Evolutionary conservation across 2,113 vertebrate genomes (phyloP).

Genomic region (Apeltes quadracus): DNA sequence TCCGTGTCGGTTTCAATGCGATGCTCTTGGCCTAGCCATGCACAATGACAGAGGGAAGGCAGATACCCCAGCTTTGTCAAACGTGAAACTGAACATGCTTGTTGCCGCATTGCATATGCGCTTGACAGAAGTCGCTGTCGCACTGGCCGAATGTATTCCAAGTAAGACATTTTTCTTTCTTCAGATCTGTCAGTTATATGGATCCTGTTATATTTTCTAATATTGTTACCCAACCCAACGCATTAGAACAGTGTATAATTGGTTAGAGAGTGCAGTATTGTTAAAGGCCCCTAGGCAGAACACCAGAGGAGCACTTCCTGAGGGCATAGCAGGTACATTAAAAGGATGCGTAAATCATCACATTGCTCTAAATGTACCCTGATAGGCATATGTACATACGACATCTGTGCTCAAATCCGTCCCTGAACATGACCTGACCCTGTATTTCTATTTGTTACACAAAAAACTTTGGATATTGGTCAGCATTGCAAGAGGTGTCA

Average conservation of each 20-base stretch:
- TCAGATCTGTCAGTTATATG: background rate
- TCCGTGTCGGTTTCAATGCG: background rate
- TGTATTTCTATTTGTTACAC: background rate
- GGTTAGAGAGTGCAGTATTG: slow-evolving; percentile 36
- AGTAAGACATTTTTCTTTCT: slow-evolving; percentile 6
- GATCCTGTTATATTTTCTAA: slow-evolving; percentile 13
- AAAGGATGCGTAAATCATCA: slow-evolving; percentile 25
- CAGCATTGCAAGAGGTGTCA: slow-evolving; percentile 5
- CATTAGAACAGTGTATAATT: slow-evolving; percentile 26
- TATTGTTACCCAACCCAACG: slow-evolving; percentile 21
- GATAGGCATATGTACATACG: slow-evolving; percentile 1
- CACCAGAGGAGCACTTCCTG: slow-evolving; percentile 52
- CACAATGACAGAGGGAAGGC: background rate
- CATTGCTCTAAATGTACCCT: slow-evolving; percentile 22
- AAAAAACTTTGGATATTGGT: slow-evolving; percentile 2
- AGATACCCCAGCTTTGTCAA: background rate
- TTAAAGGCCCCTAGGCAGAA: slow-evolving; percentile 70
- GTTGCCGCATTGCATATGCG: background rate
- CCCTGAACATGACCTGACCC: slow-evolving; percentile 1
- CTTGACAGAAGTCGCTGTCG: background rate
- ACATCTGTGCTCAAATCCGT: slow-evolving; percentile 9
- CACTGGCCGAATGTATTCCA: background rate
- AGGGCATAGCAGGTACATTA: slow-evolving; percentile 44
- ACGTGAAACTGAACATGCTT: background rate
- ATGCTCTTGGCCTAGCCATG: background rate